A percentile compares a stretch with the other conserved stretches of the same genome.
Conservation (phyloP, 1,140 invertebrate genomes). For the Rhagoletis zephyria region DNA sequence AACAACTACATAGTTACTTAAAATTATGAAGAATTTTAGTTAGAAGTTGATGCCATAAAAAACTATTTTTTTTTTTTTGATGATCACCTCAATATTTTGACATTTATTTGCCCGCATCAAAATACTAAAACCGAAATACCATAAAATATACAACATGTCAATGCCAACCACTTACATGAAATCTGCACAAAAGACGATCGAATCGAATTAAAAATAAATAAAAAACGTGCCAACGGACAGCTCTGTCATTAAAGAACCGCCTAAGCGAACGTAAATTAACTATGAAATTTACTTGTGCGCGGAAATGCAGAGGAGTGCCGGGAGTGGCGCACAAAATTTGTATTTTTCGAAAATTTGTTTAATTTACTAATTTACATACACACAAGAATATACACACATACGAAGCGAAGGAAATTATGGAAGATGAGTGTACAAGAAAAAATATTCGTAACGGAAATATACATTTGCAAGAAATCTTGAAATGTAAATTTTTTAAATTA, state of each 20-base stretch:
- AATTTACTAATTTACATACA: too few relatives aligned
- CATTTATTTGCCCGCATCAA: background rate
- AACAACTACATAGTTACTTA: too few relatives aligned
- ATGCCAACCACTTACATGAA: constrained; percentile 32
- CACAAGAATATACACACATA: background rate
- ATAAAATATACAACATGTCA: constrained; percentile 41
- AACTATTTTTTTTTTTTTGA: background rate
- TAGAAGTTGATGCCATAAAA: too few relatives aligned
- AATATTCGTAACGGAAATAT: too few relatives aligned
- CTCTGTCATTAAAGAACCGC: constrained; percentile 27
- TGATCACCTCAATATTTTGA: background rate
- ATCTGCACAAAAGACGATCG: background rate
- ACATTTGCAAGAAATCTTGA: too few relatives aligned
- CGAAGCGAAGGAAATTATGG: background rate
- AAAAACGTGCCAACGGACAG: background rate
- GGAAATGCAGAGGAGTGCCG: background rate
- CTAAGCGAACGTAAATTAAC: background rate
- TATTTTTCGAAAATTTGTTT: background rate
- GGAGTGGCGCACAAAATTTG: background rate
- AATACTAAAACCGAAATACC: constrained; percentile 25
- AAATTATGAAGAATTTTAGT: too few relatives aligned
- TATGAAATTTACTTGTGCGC: background rate
- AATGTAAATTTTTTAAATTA: too few relatives aligned
- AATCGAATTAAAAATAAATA: constrained; percentile 22
- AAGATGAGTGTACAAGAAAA: background rate